Evolutionary conservation across 2,888 invertebrate species (phyloP).

Genomic region (Morpho achilles): DNA sequence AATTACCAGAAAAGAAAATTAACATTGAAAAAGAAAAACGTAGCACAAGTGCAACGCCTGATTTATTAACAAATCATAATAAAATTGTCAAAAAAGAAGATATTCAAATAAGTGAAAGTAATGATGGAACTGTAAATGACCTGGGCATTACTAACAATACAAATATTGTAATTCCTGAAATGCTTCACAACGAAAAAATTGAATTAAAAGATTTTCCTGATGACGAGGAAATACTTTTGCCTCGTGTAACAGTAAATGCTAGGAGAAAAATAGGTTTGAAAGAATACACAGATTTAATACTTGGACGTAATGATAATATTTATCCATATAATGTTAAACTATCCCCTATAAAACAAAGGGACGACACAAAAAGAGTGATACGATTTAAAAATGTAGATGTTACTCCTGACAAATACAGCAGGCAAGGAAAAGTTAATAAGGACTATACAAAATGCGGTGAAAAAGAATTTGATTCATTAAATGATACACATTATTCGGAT

Average conservation of each 20-base stretch:
- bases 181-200: conserved; percentile 22
- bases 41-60: conserved; percentile 66
- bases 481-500: conserved; percentile 38
- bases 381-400: conserved; percentile 47
- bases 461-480: conserved; percentile 9
- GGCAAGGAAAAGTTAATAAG: conserved; percentile 20
- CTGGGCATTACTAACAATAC: not conserved
- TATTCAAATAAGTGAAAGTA: conserved; percentile 24
- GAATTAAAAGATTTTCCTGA: conserved; percentile 55
- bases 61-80: conserved; percentile 79
- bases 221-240: conserved; percentile 47
- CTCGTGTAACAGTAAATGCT: conserved; percentile 46
- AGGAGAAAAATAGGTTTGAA: conserved; percentile 34
- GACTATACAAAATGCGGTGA: not conserved
- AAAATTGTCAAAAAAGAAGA: conserved; percentile 48
- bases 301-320: conserved; percentile 55
- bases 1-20: conserved; percentile 52
- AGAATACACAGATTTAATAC: conserved; percentile 60
- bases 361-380: conserved; percentile 48
- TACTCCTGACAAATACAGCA: conserved; percentile 26
- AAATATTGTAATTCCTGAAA: conserved; percentile 3
- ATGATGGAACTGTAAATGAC: not conserved
- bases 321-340: conserved; percentile 69
- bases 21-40: conserved; percentile 20
- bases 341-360: conserved; percentile 57